Percentiles rank a stretch among this genome's conserved stretches.
Evolutionary conservation across 1,140 invertebrate genomes (phyloP).

Genomic region (Olivierus martensii): DNA sequence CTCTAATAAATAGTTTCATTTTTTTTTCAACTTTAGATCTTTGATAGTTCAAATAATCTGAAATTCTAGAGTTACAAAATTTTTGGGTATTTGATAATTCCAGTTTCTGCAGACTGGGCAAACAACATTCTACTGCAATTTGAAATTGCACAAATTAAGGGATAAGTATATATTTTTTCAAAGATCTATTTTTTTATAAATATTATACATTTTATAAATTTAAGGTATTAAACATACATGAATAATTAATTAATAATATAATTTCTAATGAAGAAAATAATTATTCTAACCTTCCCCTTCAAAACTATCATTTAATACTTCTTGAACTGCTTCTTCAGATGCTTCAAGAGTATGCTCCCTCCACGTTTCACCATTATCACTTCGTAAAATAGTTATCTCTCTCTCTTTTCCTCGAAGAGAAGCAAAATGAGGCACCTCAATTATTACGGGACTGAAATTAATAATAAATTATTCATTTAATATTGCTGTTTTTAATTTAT

Average conservation of each 20-base stretch:
- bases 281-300: conserved; percentile 66
- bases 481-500: no score
- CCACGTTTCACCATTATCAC: conserved; percentile 97
- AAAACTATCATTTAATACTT: conserved; percentile 88
- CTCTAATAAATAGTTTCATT: no score
- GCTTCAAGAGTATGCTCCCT: conserved; percentile 92
- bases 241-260: no score
- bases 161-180: neutral
- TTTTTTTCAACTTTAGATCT: no score
- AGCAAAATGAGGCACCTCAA: conserved; percentile 98
- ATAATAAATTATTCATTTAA: no score
- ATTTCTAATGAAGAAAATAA: no score
- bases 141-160: neutral
- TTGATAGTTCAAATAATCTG: no score
- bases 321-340: conserved; percentile 93
- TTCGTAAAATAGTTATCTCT: conserved; percentile 92
- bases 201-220: conserved; percentile 8
- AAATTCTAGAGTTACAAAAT: no score
- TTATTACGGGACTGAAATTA: conserved; percentile 66
- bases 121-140: no score
- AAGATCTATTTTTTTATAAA: neutral
- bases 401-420: conserved; percentile 89
- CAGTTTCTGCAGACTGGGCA: no score
- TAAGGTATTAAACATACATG: no score
- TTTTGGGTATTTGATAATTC: no score